These are phyloP conservation scores for Orientallactaga bullata DNA, from an alignment of 2,113 vertebrate species.

Conservation along the genomic window DNA sequence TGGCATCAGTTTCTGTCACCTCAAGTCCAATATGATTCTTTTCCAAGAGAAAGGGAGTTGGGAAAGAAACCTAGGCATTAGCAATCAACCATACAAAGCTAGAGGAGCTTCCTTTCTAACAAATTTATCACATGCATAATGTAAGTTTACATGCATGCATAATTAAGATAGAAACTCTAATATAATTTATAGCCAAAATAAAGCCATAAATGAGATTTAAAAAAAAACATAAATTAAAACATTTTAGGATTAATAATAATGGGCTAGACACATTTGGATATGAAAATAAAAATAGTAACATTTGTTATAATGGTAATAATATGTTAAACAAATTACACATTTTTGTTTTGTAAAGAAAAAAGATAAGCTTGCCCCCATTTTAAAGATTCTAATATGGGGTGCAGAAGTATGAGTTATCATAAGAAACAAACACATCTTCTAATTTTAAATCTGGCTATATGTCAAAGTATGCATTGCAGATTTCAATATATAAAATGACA, in stretches of 20 bases:
- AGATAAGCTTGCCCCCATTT: not conserved
- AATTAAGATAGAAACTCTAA: not conserved
- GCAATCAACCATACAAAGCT: not conserved
- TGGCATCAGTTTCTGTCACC: not conserved
- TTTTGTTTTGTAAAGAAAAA: not conserved
- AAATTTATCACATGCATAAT: not conserved
- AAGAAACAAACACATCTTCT: not conserved
- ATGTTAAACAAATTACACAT: not conserved
- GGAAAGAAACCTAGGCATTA: not conserved
- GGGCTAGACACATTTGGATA: not conserved
- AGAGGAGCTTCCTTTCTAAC: not conserved
- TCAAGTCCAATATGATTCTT: not conserved
- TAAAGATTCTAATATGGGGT: not conserved
- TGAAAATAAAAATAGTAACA: not conserved
- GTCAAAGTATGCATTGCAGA: not conserved
- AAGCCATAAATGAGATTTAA: not conserved
- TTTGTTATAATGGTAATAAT: not conserved
- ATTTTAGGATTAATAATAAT: slow-evolving; percentile 23
- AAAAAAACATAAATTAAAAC: not conserved
- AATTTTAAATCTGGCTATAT: slow-evolving; percentile 30
- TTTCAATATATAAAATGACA: not conserved
- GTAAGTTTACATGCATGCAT: not conserved
- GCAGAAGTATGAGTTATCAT: not conserved
- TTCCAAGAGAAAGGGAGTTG: not conserved
- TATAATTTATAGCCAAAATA: not conserved